These are phyloP conservation scores for Drosophila sordidapex DNA, from an alignment of 2,888 invertebrate genomes.

Conservation along the genomic window DNA sequence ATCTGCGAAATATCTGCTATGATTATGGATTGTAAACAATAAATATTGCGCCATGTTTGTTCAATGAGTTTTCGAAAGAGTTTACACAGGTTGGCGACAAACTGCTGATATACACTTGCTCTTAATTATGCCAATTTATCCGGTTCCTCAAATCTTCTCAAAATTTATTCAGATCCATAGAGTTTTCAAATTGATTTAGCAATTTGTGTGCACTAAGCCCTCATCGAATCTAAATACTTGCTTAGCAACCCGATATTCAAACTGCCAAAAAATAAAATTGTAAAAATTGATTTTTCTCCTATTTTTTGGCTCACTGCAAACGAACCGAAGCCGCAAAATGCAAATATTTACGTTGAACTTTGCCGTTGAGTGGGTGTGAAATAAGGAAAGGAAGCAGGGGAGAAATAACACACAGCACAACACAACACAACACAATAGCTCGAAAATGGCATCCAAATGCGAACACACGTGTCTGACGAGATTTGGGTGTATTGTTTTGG, in stretches of 20 bases:
- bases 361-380: slow-evolving; percentile 45
- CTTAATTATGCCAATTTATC: neutral
- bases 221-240: neutral
- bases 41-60: slow-evolving; percentile 43
- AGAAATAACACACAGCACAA: slow-evolving; percentile 6
- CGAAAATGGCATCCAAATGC: slow-evolving; percentile 46
- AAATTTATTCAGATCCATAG: neutral
- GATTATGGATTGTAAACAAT: slow-evolving; percentile 56
- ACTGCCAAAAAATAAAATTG: slow-evolving; percentile 1
- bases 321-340: slow-evolving; percentile 38
- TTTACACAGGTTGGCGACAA: slow-evolving; percentile 58
- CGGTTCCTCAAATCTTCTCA: neutral
- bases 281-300: slow-evolving; percentile 12
- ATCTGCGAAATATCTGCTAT: slow-evolving; percentile 26
- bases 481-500: slow-evolving; percentile 17
- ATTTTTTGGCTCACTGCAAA: slow-evolving; percentile 20
- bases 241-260: slow-evolving; percentile 36
- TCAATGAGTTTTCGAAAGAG: slow-evolving; percentile 58
- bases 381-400: slow-evolving; percentile 21
- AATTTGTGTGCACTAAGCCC: neutral
- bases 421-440: slow-evolving; percentile 14
- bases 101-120: slow-evolving; percentile 26
- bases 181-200: neutral
- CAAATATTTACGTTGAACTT: slow-evolving; percentile 65
- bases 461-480: slow-evolving; percentile 53